phyloP scores from a whole-genome alignment of 2,888 invertebrate genomes.

The Clanis bilineata region DNA sequence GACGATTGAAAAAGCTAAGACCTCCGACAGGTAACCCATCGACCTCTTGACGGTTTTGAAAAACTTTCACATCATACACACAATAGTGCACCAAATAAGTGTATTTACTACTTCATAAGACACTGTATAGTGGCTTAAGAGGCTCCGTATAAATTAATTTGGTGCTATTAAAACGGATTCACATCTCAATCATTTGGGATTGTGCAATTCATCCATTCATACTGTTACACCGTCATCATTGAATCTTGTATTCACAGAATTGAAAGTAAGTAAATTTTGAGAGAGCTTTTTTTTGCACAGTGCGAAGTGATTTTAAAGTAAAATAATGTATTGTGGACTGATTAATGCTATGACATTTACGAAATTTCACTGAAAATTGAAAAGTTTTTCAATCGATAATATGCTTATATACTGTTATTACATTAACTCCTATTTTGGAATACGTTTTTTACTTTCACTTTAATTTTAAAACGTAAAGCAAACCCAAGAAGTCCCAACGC shows the following conservation, averaged over 20 bases:
- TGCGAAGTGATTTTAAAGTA: constrained; percentile 2
- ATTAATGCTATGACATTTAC: background rate
- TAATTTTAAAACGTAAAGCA: too few relatives aligned
- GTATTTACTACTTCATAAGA: constrained; percentile 34
- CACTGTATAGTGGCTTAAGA: constrained; percentile 23
- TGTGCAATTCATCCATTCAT: constrained; percentile 44
- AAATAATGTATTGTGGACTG: constrained; percentile 11
- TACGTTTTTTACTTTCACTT: too few relatives aligned
- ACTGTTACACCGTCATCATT: constrained; percentile 12
- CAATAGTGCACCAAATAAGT: constrained; percentile 51
- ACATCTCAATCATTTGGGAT: constrained; percentile 48
- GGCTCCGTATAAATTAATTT: constrained; percentile 47
- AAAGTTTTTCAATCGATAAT: background rate
- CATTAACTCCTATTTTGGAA: background rate
- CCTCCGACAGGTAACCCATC: constrained; percentile 56
- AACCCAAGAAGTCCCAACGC: too few relatives aligned
- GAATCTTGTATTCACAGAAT: constrained; percentile 6
- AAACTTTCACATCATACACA: constrained; percentile 58
- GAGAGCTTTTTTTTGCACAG: constrained; percentile 17
- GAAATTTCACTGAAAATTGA: constrained; percentile 4
- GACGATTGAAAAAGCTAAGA: constrained; percentile 42
- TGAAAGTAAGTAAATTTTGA: constrained; percentile 18
- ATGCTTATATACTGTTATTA: too few relatives aligned
- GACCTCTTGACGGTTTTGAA: constrained; percentile 41
- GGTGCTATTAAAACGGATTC: constrained; percentile 36